phyloP scores from a whole-genome alignment of 1,140 invertebrate species.

The Condylostylus longicornis region DNA sequence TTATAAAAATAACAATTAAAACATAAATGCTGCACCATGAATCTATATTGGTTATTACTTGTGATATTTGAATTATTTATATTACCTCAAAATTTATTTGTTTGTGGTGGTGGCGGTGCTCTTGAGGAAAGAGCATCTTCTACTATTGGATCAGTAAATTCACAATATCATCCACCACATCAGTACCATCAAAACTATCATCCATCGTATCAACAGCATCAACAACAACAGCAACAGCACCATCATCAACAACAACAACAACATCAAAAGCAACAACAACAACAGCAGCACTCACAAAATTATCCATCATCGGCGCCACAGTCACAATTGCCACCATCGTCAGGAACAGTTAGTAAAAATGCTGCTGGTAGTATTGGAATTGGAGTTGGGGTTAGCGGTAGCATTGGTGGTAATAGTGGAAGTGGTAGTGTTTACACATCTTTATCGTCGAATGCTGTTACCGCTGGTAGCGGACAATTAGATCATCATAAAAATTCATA shows the following conservation, averaged over 20 bases:
- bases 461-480: slow-evolving; percentile 1
- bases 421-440: background rate
- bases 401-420: background rate
- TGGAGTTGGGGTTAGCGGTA: background rate
- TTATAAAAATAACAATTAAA: too few relatives aligned
- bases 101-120: background rate
- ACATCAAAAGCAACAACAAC: too few relatives aligned
- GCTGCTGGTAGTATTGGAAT: background rate
- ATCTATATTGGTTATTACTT: too few relatives aligned
- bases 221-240: background rate
- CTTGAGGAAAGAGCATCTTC: background rate
- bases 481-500: slow-evolving; percentile 27
- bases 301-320: too few relatives aligned
- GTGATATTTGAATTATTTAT: too few relatives aligned
- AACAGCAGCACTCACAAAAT: background rate
- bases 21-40: too few relatives aligned
- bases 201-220: background rate
- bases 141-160: background rate
- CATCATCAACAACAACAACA: background rate
- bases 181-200: background rate
- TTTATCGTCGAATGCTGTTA: background rate
- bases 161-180: background rate
- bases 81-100: too few relatives aligned
- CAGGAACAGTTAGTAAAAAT: background rate
- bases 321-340: background rate